These are phyloP conservation scores for Denticeps clupeoides DNA, from an alignment of 2,797 vertebrate species.

Conservation along the genomic window DNA sequence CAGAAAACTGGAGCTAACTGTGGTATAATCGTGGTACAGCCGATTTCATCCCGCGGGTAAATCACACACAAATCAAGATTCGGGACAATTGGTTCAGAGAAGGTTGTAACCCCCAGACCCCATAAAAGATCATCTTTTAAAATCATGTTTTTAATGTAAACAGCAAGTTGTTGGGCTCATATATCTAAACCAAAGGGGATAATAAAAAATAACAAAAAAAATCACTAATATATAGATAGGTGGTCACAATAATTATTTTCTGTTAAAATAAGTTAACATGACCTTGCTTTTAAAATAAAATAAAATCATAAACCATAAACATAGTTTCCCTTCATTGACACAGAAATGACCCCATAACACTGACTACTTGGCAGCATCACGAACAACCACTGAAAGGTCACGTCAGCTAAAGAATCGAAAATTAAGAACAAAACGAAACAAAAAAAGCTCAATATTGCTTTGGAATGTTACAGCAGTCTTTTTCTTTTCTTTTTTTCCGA, in stretches of 20 bases:
- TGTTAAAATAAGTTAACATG: slow-evolving; percentile 71
- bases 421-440: slow-evolving; percentile 38
- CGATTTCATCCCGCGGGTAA: too few relatives aligned
- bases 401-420: too few relatives aligned
- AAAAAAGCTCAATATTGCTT: slow-evolving; percentile 63
- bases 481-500: slow-evolving; percentile 26
- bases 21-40: too few relatives aligned
- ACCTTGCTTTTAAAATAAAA: slow-evolving; percentile 50
- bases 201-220: slow-evolving; percentile 54
- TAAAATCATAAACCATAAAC: slow-evolving; percentile 42
- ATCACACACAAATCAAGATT: too few relatives aligned
- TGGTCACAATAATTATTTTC: slow-evolving; percentile 46
- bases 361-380: slow-evolving; percentile 61
- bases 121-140: slow-evolving; percentile 24
- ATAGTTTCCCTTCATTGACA: slow-evolving; percentile 59
- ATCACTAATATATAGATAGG: too few relatives aligned
- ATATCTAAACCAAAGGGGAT: slow-evolving; percentile 46
- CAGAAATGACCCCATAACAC: slow-evolving; percentile 54
- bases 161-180: slow-evolving; percentile 63
- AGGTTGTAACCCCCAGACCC: too few relatives aligned
- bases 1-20: too few relatives aligned
- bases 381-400: slow-evolving; percentile 45
- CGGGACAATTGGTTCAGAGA: too few relatives aligned
- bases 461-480: slow-evolving; percentile 67
- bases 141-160: slow-evolving; percentile 73